Evolutionary conservation across 2,797 vertebrate genomes (phyloP).

Genomic region (Pseudopleuronectes americanus): DNA sequence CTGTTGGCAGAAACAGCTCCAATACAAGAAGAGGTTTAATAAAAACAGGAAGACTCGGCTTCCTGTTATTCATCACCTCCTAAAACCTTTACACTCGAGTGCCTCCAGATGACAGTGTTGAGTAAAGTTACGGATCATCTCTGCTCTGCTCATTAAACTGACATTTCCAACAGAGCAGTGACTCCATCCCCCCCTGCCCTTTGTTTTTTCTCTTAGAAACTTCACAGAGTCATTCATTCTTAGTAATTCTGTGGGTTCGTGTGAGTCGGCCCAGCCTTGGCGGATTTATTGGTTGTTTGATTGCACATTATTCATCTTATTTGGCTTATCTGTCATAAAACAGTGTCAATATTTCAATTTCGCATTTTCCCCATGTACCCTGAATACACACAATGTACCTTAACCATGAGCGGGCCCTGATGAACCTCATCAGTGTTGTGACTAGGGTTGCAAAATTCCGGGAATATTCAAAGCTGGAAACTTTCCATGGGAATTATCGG

Average conservation of each 20-base stretch:
- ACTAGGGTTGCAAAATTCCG: too few relatives aligned
- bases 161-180: constrained; percentile 45
- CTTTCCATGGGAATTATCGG: too few relatives aligned
- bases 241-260: constrained; percentile 30
- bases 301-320: not conserved
- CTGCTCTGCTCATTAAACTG: constrained; percentile 22
- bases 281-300: not conserved
- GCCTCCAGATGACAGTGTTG: constrained; percentile 71
- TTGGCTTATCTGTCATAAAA: too few relatives aligned
- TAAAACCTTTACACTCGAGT: constrained; percentile 15
- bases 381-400: too few relatives aligned
- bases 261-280: constrained; percentile 2
- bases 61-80: not conserved
- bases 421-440: too few relatives aligned
- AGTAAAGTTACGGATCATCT: constrained; percentile 18
- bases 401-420: too few relatives aligned
- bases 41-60: constrained; percentile 2
- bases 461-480: too few relatives aligned
- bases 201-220: not conserved
- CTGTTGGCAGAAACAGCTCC: not conserved
- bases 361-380: too few relatives aligned
- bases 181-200: constrained; percentile 11
- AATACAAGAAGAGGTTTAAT: not conserved
- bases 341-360: too few relatives aligned
- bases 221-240: constrained; percentile 17